Evolutionary conservation across 2,797 vertebrate genomes (phyloP).

Genomic region (Phrynocephalus forsythii): DNA sequence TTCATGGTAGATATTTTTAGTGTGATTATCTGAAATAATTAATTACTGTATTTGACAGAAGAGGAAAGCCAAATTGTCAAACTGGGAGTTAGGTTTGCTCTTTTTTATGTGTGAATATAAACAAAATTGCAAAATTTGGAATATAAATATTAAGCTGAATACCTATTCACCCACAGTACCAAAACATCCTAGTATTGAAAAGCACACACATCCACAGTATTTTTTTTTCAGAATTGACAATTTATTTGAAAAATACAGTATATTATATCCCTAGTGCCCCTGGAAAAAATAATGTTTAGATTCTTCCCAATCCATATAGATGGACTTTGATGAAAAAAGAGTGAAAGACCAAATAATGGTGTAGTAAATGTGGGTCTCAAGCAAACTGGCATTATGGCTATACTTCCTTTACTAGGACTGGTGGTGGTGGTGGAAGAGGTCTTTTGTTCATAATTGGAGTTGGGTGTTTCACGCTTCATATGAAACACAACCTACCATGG

Average conservation of each 20-base stretch:
- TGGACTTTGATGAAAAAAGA: neutral
- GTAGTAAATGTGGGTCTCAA: neutral
- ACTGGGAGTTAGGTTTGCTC: neutral
- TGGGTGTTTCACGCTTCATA: too few species aligned
- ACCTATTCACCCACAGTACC: too few species aligned
- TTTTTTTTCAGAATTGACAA: too few species aligned
- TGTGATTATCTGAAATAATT: neutral
- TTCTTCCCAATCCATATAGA: too few species aligned
- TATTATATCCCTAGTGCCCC: too few species aligned
- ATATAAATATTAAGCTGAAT: neutral
- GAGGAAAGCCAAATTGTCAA: neutral
- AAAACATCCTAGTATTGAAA: too few species aligned
- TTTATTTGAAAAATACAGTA: too few species aligned
- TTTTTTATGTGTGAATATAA: neutral
- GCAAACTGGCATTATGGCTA: neutral
- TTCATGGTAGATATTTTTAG: conserved; percentile 12
- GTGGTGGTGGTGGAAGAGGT: neutral
- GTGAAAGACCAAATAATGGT: neutral
- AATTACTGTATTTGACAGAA: neutral
- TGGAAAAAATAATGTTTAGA: too few species aligned
- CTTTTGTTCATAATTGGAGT: neutral
- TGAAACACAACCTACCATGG: too few species aligned
- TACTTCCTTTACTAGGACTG: neutral
- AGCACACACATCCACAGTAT: too few species aligned
- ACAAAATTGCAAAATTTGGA: neutral